A percentile compares a stretch with the other conserved stretches of the same genome.
phyloP scores from a whole-genome alignment of 64 coral and sea anemone species.

The Hydrozoanthus tunicans region DNA sequence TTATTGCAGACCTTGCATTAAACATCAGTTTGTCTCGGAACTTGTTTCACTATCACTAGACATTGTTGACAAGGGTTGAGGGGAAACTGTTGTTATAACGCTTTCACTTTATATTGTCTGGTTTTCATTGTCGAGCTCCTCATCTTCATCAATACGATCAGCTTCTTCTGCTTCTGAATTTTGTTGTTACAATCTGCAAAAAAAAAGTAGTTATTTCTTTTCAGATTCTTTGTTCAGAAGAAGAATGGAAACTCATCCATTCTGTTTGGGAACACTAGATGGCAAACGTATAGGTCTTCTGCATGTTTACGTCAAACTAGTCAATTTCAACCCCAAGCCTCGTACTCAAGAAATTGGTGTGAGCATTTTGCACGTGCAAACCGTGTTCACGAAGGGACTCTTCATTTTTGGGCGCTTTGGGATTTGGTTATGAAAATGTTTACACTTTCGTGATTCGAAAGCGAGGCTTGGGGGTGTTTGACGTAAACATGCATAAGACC shows the following conservation, averaged over 20 bases:
- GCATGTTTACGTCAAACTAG: no score
- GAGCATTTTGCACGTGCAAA: no score
- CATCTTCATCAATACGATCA: conserved; percentile 17
- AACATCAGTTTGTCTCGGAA: conserved; percentile 17
- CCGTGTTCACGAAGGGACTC: no score
- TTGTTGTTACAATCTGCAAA: conserved; percentile 28
- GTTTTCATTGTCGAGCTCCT: not conserved
- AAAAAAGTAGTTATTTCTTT: not conserved
- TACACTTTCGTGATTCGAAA: no score
- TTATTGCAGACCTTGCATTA: conserved; percentile 15
- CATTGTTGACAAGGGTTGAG: conserved; percentile 1
- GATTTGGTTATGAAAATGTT: no score
- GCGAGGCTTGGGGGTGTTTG: no score
- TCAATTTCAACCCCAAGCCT: no score
- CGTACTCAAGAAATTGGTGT: no score
- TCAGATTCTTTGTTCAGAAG: not conserved
- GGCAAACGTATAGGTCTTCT: not conserved
- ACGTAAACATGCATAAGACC: no score
- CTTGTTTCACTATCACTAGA: conserved; percentile 21
- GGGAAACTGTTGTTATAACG: conserved; percentile 3
- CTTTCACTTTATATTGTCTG: conserved; percentile 4
- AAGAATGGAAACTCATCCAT: conserved; percentile 4
- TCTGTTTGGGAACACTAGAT: not conserved
- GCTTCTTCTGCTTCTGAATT: conserved; percentile 3
- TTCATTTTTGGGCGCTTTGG: no score